Percentiles rank a stretch among this genome's conserved stretches.
phyloP scores from a whole-genome alignment of 2,888 invertebrate species.

The Rhagium mordax region DNA sequence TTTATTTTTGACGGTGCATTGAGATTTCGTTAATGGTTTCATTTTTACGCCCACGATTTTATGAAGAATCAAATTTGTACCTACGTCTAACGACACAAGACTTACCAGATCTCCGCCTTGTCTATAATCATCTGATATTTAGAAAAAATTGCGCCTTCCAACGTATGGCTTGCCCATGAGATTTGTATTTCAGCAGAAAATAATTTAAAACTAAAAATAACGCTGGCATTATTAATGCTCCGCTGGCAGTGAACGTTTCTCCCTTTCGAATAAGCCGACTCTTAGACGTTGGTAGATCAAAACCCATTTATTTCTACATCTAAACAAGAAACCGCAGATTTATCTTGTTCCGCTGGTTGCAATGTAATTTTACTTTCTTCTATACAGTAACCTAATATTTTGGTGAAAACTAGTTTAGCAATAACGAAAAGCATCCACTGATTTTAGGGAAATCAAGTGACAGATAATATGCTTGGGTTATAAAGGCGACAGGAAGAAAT shows the following conservation, averaged over 20 bases:
- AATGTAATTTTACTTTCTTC: not conserved
- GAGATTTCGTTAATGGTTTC: not conserved
- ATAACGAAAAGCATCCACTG: slow-evolving; percentile 38
- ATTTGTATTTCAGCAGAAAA: slow-evolving; percentile 21
- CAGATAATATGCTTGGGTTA: slow-evolving; percentile 56
- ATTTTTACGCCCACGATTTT: not conserved
- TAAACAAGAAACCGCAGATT: slow-evolving; percentile 37
- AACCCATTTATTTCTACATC: slow-evolving; percentile 43
- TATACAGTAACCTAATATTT: not conserved
- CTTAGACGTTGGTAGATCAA: slow-evolving; percentile 47
- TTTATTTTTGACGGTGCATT: not conserved
- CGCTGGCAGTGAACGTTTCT: slow-evolving; percentile 23
- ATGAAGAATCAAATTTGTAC: not conserved
- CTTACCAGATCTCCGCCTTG: not conserved
- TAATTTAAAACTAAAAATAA: slow-evolving; percentile 23
- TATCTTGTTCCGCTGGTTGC: slow-evolving; percentile 13
- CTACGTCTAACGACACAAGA: not conserved
- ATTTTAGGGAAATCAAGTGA: slow-evolving; percentile 46
- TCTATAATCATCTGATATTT: slow-evolving; percentile 1
- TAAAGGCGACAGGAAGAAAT: slow-evolving; percentile 62
- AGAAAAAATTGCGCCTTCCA: slow-evolving; percentile 2
- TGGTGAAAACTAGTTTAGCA: slow-evolving; percentile 16
- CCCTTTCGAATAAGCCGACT: slow-evolving; percentile 22
- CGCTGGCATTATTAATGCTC: slow-evolving; percentile 17
- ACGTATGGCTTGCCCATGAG: not conserved